Evolutionary conservation across 2,113 vertebrate species (phyloP).

Genomic region (Pontoporia blainvillei): DNA sequence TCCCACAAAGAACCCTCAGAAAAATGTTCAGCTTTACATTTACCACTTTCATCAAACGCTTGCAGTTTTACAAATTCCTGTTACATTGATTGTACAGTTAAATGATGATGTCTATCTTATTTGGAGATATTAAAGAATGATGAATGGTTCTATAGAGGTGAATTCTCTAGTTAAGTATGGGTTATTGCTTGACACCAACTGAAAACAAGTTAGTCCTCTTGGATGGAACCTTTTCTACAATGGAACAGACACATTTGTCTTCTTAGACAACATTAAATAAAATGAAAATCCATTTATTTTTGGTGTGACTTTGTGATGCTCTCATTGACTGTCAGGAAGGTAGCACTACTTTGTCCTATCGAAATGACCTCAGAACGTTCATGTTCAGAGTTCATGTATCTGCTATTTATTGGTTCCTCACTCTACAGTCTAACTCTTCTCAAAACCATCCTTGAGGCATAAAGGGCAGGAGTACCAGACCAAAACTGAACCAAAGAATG

Average conservation of each 20-base stretch:
- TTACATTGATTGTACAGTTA: neutral
- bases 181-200: neutral
- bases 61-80: neutral
- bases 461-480: neutral
- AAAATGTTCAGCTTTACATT: neutral
- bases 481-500: neutral
- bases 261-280: neutral
- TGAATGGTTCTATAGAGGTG: neutral
- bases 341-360: neutral
- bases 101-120: neutral
- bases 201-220: neutral
- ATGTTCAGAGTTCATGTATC: neutral
- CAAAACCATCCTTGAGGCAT: no score
- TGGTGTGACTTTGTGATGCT: neutral
- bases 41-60: neutral
- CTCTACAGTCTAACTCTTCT: neutral
- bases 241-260: neutral
- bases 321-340: neutral
- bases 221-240: neutral
- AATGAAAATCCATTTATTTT: neutral
- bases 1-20: neutral
- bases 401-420: neutral
- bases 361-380: neutral
- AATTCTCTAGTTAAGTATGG: neutral
- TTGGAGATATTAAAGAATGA: neutral